phyloP scores from a whole-genome alignment of 2,888 invertebrate genomes.

The Lycaena phlaeas region DNA sequence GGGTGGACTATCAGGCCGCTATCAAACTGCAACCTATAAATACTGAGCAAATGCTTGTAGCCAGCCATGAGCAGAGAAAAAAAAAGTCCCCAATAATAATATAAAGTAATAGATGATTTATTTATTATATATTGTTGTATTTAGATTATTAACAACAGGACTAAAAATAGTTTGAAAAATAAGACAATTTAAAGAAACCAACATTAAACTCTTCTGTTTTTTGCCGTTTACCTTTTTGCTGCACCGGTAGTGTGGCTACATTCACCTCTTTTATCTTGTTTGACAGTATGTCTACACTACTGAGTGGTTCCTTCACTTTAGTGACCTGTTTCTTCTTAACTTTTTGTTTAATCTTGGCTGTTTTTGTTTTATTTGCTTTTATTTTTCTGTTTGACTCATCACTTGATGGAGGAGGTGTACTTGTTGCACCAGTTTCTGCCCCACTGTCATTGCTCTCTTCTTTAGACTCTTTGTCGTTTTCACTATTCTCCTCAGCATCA shows the following conservation, averaged over 20 bases:
- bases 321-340: slow-evolving; percentile 10
- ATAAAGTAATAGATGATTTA: no score
- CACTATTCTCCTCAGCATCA: slow-evolving; percentile 35
- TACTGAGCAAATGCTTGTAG: no score
- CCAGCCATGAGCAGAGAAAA: no score
- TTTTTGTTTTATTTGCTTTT: slow-evolving; percentile 19
- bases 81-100: no score
- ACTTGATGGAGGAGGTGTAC: slow-evolving; percentile 29
- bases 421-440: slow-evolving; percentile 42
- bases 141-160: no score
- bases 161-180: no score
- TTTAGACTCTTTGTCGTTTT: slow-evolving; percentile 28
- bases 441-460: slow-evolving; percentile 57
- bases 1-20: no score
- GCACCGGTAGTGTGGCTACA: slow-evolving; percentile 40
- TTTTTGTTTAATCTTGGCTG: slow-evolving; percentile 14
- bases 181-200: no score
- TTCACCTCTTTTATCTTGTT: slow-evolving; percentile 38
- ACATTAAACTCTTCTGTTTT: no score
- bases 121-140: no score
- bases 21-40: no score
- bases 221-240: slow-evolving; percentile 46
- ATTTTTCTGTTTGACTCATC: slow-evolving; percentile 28
- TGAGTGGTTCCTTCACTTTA: slow-evolving; percentile 16
- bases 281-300: slow-evolving; percentile 35